Evolutionary conservation across 2,797 vertebrate genomes (phyloP), one percentile per base, ranked within the genome.

Genomic region (Spizella passerina): DNA sequence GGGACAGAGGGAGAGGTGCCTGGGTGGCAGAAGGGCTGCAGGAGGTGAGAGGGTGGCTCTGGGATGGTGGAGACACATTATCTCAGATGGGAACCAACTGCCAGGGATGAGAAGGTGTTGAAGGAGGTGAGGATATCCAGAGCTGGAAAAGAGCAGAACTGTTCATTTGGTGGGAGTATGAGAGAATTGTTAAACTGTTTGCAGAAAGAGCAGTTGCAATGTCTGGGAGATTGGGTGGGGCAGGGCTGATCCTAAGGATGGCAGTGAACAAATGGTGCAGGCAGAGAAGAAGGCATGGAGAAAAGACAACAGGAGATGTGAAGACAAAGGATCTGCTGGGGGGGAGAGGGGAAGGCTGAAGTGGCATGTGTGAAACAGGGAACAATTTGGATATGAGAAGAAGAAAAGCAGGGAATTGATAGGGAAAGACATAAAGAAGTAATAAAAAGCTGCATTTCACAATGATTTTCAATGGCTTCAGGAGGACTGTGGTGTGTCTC

Each of bases 51-150:
- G n/a, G 10, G 17, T 66, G 80, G 16, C 47, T n/a, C 27, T 69
- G 55, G 38, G 14, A 19, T 64, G 9, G 12, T 52, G 20, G 46
- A 79, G 50, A 59, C 8, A 27, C 2, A 0, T 41, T 69, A 53
- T 3, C 29, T 83, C 43, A 38, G 34, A 20, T 26, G 14, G 21
- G 19, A 39, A 27, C 27, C 0, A 0, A 1, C 22, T 52, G 15
- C 30, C 14, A 57, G 29, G 41, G 30, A 64, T 20, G 16, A 52
- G 22, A 20, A 46, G 15, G 16, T 36, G 13, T 5, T 20, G 43
- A 59, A 77, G 23, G 38, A 63, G 14, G 8, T 41, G 53, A 91
- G 21, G 63, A 38, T 0, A 0, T 20, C 34, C 4, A 30, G 47
- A 83, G 9, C 14, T 78, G 29, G n/a, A 16, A 72, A 85, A n/a